Conservation (phyloP, 2,888 invertebrate genomes). For the Allygus modestus region DNA sequence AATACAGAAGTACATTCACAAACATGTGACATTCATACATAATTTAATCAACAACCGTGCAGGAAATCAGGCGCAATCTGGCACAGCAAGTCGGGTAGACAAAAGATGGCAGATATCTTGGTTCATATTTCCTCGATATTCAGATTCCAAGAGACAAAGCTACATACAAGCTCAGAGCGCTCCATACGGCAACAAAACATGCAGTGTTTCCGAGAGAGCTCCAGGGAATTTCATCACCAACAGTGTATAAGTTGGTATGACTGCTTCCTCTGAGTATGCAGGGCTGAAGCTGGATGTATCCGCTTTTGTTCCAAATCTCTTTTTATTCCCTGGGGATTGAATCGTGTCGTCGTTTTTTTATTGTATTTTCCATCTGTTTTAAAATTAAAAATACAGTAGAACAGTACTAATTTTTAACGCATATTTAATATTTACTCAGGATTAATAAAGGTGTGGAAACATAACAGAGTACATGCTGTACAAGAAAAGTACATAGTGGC, state of each 20-base stretch:
- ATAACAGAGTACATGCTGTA: no score
- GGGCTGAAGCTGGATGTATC: slow-evolving; percentile 9
- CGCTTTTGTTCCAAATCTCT: slow-evolving; percentile 14
- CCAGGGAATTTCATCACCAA: slow-evolving; percentile 40
- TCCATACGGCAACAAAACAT: slow-evolving; percentile 18
- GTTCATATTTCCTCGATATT: slow-evolving; percentile 21
- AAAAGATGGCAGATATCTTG: slow-evolving; percentile 19
- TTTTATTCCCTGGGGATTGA: slow-evolving; percentile 5
- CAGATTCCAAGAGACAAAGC: slow-evolving; percentile 29
- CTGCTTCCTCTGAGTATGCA: slow-evolving; percentile 27
- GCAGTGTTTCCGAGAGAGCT: slow-evolving; percentile 21
- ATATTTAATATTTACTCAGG: no score
- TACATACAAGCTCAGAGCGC: neutral
- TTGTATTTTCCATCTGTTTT: neutral
- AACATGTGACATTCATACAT: no score
- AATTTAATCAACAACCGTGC: neutral
- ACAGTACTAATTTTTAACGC: neutral
- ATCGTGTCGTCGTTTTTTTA: slow-evolving; percentile 12
- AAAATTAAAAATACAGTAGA: slow-evolving; percentile 3
- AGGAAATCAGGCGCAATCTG: neutral
- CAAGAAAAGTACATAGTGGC: no score
- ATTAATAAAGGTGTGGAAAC: no score
- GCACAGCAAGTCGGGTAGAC: neutral
- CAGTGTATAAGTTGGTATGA: slow-evolving; percentile 26
- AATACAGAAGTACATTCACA: no score